Percentiles rank a stretch among this genome's conserved stretches.
These are phyloP conservation scores for Aphelenchoides fujianensis DNA, from an alignment of 1,140 invertebrate genomes.

Conservation along the genomic window DNA sequence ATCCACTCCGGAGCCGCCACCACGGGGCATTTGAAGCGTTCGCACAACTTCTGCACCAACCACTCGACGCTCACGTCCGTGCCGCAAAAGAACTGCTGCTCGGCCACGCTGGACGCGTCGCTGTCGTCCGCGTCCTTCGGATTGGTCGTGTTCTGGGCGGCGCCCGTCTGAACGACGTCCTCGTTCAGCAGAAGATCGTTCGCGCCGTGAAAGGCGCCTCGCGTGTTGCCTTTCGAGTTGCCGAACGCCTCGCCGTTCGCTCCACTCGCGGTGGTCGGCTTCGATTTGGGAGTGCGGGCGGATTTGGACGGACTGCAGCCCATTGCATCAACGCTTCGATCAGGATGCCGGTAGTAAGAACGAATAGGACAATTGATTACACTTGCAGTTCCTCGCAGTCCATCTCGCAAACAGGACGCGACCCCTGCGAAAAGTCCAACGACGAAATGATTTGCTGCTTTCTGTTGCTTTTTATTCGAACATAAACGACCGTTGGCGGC, in stretches of 20 bases:
- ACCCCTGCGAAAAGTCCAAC: too few relatives aligned
- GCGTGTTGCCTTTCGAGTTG: not conserved
- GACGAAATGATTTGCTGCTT: too few relatives aligned
- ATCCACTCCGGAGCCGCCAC: constrained; percentile 57
- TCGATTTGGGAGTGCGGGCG: not conserved
- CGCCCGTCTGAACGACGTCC: not conserved
- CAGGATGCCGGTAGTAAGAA: too few relatives aligned
- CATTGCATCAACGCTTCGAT: too few relatives aligned
- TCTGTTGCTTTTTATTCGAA: too few relatives aligned
- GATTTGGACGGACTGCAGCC: constrained; percentile 7
- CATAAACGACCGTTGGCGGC: too few relatives aligned
- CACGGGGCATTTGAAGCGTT: constrained; percentile 52
- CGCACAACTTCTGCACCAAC: constrained; percentile 48
- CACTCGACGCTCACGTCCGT: constrained; percentile 56
- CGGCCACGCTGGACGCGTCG: not conserved
- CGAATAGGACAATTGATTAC: too few relatives aligned
- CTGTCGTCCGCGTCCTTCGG: not conserved
- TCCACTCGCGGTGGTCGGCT: not conserved
- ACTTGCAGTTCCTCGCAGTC: too few relatives aligned
- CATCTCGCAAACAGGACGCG: too few relatives aligned
- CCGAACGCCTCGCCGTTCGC: not conserved
- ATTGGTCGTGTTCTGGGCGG: not conserved
- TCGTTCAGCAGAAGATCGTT: not conserved
- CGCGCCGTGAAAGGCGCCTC: not conserved
- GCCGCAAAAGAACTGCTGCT: constrained; percentile 6